phyloP scores from a whole-genome alignment of 2,113 vertebrate genomes.

The Ammodytes marinus region DNA sequence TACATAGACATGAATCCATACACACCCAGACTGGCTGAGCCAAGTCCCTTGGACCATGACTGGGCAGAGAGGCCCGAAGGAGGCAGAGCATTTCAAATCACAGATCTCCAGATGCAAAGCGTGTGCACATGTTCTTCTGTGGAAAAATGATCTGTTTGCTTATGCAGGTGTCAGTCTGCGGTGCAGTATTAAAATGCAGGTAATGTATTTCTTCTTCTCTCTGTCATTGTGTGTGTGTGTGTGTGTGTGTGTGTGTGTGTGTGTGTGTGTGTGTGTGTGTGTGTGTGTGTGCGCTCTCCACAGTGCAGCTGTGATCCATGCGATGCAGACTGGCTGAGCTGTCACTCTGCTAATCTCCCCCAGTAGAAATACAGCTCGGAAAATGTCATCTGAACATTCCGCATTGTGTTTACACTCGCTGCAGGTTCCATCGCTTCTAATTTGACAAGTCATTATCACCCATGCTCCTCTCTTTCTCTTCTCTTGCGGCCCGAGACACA shows the following conservation, averaged over 20 bases:
- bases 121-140: slow-evolving; percentile 12
- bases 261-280: slow-evolving; percentile 22
- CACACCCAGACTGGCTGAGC: slow-evolving; percentile 45
- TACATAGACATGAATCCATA: slow-evolving; percentile 63
- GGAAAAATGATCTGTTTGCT: slow-evolving; percentile 51
- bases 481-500: slow-evolving; percentile 65
- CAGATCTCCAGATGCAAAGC: slow-evolving; percentile 43
- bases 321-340: slow-evolving; percentile 74
- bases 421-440: slow-evolving; percentile 83
- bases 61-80: slow-evolving; percentile 16
- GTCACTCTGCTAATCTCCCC: slow-evolving; percentile 82
- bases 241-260: slow-evolving; percentile 18
- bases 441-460: slow-evolving; percentile 86
- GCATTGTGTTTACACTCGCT: slow-evolving; percentile 82
- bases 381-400: slow-evolving; percentile 82
- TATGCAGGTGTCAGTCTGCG: slow-evolving; percentile 62
- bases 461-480: slow-evolving; percentile 66
- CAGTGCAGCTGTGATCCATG: slow-evolving; percentile 75
- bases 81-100: slow-evolving; percentile 42
- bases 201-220: slow-evolving; percentile 50
- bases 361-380: slow-evolving; percentile 81
- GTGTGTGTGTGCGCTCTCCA: slow-evolving; percentile 32
- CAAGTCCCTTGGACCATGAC: slow-evolving; percentile 46
- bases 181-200: slow-evolving; percentile 62
- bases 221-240: slow-evolving; percentile 9